Evolutionary conservation across 2,888 invertebrate genomes (phyloP), one percentile per base, ranked within the genome.

Genomic region (Drosophila ochracea): DNA sequence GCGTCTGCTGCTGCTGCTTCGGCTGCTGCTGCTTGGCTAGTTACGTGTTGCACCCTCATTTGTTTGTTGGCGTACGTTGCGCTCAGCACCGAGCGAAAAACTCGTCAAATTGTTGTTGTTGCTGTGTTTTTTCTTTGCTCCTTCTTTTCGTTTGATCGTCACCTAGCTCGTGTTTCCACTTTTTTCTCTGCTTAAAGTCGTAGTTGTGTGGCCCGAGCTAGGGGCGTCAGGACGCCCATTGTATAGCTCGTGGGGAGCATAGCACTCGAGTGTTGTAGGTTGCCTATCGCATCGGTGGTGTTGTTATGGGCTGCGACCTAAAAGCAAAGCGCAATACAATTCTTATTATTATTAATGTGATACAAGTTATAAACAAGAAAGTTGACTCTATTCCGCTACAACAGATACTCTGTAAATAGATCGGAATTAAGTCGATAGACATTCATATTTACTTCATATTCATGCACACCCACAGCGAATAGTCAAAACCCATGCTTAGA

Each of bases 151-250:
- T 5, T 37, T 37, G 55, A 39, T 41, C 57, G 57, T n/a, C 57
- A 31, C 57, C 57, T 41, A 28, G 41, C 57, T 30, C 57, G 30
- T 30, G 57, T 57, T 57, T 57, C 57, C 39, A 57, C 57, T 57
- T 37, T 28, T 16, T 30, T 28, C 41, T 50, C 50, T 31, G 28
- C n/a, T 69, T 73, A 67, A n/a, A 61, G 49, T 64, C 31, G 50
- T 37, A 47, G 39, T 31, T 73, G 52, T 49, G 21, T 28, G 62
- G 37, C 62, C 62, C 69, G 52, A 66, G 61, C 43, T 63, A 68
- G 68, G 73, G 73, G 82, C 79, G 79, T 77, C 74, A 77, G 64
- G 66, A 74, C 72, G 85, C 83, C 83, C 83, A 87, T 81, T 68
- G 61, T 68, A 73, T 68, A 43, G 70, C 73, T 66, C 63, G 47